Conservation (phyloP, 2,797 vertebrate genomes). For the Tamandua tetradactyla region DNA sequence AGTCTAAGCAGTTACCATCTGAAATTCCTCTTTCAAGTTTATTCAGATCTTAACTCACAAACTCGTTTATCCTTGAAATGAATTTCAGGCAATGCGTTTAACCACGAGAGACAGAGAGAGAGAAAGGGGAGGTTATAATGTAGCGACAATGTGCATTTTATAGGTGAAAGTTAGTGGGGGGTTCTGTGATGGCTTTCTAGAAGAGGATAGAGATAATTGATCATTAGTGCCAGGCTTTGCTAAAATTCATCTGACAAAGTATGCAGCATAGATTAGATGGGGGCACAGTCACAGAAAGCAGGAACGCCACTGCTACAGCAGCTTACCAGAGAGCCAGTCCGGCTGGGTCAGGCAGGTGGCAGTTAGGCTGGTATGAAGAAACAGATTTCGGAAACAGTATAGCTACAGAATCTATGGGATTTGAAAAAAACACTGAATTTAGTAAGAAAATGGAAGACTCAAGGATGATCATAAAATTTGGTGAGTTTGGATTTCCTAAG, state of each 20-base stretch:
- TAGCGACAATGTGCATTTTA: background rate
- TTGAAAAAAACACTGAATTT: background rate
- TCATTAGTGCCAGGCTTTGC: background rate
- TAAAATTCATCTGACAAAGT: constrained; percentile 16
- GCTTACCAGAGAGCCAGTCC: background rate
- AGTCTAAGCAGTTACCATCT: constrained; percentile 4
- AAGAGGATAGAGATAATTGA: background rate
- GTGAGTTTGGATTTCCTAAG: background rate
- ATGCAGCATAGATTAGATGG: background rate
- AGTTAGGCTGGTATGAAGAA: background rate
- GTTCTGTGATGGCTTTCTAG: background rate
- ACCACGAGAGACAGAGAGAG: background rate
- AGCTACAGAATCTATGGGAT: background rate
- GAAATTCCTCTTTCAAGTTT: constrained; percentile 19
- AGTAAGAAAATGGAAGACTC: background rate
- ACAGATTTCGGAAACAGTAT: background rate
- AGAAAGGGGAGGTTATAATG: background rate
- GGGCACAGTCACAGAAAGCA: background rate
- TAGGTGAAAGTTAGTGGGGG: background rate
- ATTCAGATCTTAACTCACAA: constrained; percentile 28
- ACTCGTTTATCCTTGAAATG: constrained; percentile 13
- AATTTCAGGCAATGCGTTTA: background rate
- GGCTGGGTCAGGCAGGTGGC: background rate
- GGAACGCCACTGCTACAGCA: background rate
- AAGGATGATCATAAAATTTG: background rate